Percentiles rank a stretch among this genome's conserved stretches.
Evolutionary conservation across 2,888 invertebrate species (phyloP).

Genomic region (Cephus rjabovi): DNA sequence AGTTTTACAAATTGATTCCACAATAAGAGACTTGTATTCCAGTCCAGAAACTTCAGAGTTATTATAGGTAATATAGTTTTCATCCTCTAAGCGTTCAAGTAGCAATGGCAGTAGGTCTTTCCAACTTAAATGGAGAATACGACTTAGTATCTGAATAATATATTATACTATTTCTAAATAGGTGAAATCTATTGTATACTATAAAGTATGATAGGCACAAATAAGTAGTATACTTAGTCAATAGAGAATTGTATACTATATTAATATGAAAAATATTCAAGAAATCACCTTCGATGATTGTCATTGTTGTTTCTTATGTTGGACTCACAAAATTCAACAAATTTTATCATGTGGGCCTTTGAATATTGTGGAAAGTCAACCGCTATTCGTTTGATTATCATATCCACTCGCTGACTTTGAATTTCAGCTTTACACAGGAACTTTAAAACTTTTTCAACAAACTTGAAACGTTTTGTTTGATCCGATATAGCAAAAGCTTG

Average conservation of each 20-base stretch:
- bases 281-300: conserved; percentile 66
- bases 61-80: conserved; percentile 70
- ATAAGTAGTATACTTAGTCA: background rate
- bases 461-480: conserved; percentile 50
- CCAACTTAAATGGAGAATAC: conserved; percentile 70
- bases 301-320: conserved; percentile 69
- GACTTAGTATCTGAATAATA: background rate
- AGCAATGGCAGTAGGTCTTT: conserved; percentile 76
- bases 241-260: background rate
- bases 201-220: background rate
- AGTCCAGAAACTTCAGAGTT: conserved; percentile 71
- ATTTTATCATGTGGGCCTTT: conserved; percentile 68
- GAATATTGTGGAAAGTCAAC: conserved; percentile 69
- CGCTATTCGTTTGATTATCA: conserved; percentile 68
- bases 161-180: background rate
- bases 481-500: conserved; percentile 48
- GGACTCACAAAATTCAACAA: conserved; percentile 71
- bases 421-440: conserved; percentile 63
- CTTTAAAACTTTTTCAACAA: conserved; percentile 60
- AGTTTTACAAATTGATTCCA: conserved; percentile 73
- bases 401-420: conserved; percentile 63
- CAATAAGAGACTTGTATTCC: conserved; percentile 73
- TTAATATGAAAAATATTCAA: conserved; percentile 2
- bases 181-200: background rate
- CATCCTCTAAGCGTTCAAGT: conserved; percentile 69